Percentiles rank a stretch among this genome's conserved stretches.
Evolutionary conservation across 2,888 invertebrate genomes (phyloP).

Genomic region (Maniola hyperantus): DNA sequence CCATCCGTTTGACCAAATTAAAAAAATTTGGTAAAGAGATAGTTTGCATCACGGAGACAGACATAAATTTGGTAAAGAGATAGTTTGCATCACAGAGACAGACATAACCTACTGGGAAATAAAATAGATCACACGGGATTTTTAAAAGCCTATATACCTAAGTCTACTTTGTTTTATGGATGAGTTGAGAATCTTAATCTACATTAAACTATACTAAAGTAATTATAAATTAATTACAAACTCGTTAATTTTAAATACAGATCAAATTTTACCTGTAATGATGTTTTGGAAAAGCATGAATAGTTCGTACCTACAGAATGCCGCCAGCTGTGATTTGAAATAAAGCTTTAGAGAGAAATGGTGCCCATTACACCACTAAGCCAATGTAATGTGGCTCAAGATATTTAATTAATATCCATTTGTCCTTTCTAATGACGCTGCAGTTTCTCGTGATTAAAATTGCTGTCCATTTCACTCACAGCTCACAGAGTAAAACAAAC

Average conservation of each 20-base stretch:
- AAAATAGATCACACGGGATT: too few species aligned
- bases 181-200: too few species aligned
- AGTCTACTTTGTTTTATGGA: too few species aligned
- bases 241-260: not conserved
- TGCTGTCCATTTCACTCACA: not conserved
- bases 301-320: slow-evolving; percentile 3
- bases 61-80: too few species aligned
- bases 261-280: not conserved
- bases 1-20: too few species aligned
- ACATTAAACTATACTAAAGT: too few species aligned
- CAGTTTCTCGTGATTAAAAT: slow-evolving; percentile 19
- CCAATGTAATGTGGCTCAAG: slow-evolving; percentile 29
- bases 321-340: slow-evolving; percentile 24
- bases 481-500: not conserved
- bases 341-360: slow-evolving; percentile 30
- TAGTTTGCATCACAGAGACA: too few species aligned
- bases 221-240: not conserved
- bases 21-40: too few species aligned
- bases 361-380: slow-evolving; percentile 29
- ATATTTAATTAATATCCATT: slow-evolving; percentile 34
- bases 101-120: too few species aligned
- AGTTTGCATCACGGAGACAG: too few species aligned
- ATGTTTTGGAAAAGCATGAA: not conserved
- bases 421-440: slow-evolving; percentile 25
- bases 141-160: too few species aligned